These are phyloP conservation scores for Semibalanus balanoides DNA, from an alignment of 1,140 invertebrate genomes.

Conservation along the genomic window DNA sequence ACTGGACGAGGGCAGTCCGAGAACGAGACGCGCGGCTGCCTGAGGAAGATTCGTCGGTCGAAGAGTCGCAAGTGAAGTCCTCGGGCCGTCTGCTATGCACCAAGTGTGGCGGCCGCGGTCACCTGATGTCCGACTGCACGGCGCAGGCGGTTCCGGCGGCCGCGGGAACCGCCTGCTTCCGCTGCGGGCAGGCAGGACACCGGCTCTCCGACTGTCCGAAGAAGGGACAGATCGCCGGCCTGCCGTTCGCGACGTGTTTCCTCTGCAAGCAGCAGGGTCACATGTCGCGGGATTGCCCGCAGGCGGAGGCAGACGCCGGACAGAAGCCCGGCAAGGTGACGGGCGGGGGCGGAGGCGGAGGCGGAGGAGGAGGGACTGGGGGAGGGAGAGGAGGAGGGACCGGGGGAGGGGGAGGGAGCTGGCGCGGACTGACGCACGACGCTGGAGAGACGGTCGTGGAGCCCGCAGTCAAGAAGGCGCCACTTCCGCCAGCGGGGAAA, in stretches of 20 bases:
- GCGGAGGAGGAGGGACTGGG: too few relatives aligned
- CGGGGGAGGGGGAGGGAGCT: background rate
- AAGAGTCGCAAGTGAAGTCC: background rate
- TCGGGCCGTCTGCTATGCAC: background rate
- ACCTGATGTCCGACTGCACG: background rate
- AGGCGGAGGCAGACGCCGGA: background rate
- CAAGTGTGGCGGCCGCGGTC: background rate
- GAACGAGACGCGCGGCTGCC: background rate
- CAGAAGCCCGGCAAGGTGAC: background rate
- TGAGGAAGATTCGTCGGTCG: background rate
- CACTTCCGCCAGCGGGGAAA: too few relatives aligned
- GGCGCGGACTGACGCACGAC: background rate
- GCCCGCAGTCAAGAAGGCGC: background rate
- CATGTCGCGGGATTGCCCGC: background rate
- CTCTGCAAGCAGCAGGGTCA: background rate
- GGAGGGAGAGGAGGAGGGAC: too few relatives aligned
- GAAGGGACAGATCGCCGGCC: background rate
- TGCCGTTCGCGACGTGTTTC: conserved; percentile 4
- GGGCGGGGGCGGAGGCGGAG: too few relatives aligned
- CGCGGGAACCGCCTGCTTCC: background rate
- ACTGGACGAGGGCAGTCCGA: background rate
- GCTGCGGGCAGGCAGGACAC: background rate
- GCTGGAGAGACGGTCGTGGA: background rate
- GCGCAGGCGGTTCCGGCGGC: background rate
- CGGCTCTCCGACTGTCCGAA: conserved; percentile 3